Evolutionary conservation across 2,888 invertebrate species (phyloP).

Genomic region (Pinctada fucata): DNA sequence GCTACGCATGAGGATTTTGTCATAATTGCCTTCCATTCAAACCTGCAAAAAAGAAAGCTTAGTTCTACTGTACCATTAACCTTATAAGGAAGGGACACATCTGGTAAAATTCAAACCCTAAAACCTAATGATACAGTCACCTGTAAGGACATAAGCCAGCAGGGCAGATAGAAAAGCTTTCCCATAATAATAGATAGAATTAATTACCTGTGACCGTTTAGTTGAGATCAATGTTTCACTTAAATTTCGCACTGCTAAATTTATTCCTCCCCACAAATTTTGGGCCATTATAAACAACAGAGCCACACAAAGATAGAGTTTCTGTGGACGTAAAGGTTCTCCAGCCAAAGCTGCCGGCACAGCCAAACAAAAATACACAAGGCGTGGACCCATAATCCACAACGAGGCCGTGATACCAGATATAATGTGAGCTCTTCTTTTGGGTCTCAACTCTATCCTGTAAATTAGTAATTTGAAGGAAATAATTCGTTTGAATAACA

Average conservation of each 20-base stretch:
- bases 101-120: no score
- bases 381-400: constrained; percentile 53
- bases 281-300: constrained; percentile 47
- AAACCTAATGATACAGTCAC: no score
- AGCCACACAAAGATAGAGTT: constrained; percentile 43
- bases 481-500: neutral
- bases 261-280: constrained; percentile 44
- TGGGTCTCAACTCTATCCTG: constrained; percentile 43
- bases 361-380: constrained; percentile 43
- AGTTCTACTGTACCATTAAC: no score
- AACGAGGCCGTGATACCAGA: constrained; percentile 32
- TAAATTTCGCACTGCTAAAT: constrained; percentile 25
- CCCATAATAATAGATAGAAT: no score
- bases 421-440: constrained; percentile 35
- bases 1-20: no score
- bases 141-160: no score
- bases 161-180: no score
- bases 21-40: no score
- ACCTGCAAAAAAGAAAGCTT: no score
- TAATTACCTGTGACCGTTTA: constrained; percentile 31
- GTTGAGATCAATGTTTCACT: constrained; percentile 26
- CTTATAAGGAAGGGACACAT: no score
- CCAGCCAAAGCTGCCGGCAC: constrained; percentile 41
- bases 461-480: constrained; percentile 30
- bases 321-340: constrained; percentile 33